These are phyloP conservation scores for Orchesella flavescens DNA, from an alignment of 2,888 invertebrate species.

Conservation along the genomic window DNA sequence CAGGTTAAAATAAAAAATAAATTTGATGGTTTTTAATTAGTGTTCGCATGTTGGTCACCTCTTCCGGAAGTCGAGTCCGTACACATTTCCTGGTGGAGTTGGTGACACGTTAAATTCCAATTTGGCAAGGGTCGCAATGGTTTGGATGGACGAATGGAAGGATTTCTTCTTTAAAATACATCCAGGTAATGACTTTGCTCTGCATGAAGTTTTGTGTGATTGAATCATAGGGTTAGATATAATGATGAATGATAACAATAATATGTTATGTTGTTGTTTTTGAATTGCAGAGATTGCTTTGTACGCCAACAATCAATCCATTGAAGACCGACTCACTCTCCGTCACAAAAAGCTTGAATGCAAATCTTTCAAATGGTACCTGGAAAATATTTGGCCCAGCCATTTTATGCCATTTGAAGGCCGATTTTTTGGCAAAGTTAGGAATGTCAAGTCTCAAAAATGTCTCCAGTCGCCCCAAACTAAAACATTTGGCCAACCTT, in stretches of 20 bases:
- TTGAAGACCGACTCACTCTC: constrained; percentile 80
- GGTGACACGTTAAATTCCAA: constrained; percentile 90
- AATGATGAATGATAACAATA: no score
- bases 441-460: constrained; percentile 76
- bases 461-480: constrained; percentile 81
- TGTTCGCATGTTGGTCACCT: constrained; percentile 96
- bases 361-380: constrained; percentile 93
- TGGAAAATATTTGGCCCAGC: constrained; percentile 95
- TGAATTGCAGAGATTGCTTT: constrained; percentile 77
- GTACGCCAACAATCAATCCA: constrained; percentile 79
- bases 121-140: constrained; percentile 91
- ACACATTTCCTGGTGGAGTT: constrained; percentile 93
- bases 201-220: not conserved
- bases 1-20: no score
- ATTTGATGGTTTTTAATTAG: no score
- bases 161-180: constrained; percentile 93
- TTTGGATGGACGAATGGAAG: constrained; percentile 99
- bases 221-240: no score
- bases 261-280: not conserved
- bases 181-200: constrained; percentile 75
- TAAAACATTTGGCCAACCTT: constrained; percentile 77
- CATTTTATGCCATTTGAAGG: constrained; percentile 93
- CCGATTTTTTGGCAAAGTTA: constrained; percentile 91
- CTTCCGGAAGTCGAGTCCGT: constrained; percentile 93
- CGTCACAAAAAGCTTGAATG: constrained; percentile 77